Percentiles rank a stretch among this genome's conserved stretches.
Conservation (phyloP, 2,888 invertebrate genomes). For the Lycocerus yunnanus region DNA sequence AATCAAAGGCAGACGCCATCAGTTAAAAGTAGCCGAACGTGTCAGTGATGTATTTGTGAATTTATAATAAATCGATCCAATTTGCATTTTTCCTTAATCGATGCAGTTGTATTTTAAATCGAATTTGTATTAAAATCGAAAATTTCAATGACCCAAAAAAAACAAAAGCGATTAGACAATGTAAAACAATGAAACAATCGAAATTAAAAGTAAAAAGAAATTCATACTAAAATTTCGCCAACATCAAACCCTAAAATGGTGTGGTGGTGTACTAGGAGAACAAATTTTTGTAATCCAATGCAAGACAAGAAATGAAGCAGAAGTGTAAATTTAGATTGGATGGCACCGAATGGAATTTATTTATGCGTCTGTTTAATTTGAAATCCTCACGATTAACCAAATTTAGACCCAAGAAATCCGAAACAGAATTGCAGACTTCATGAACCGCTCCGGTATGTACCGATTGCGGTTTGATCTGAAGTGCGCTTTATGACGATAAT, state of each 20-base stretch:
- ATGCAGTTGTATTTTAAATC: too few species aligned
- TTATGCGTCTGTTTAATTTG: not conserved
- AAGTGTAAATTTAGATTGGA: not conserved
- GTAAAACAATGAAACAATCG: not conserved
- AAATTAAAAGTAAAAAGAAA: not conserved
- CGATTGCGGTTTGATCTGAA: not conserved
- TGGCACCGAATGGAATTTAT: not conserved
- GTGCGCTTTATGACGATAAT: not conserved
- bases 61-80: not conserved
- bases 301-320: not conserved
- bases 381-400: not conserved
- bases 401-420: not conserved
- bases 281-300: not conserved
- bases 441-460: not conserved
- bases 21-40: not conserved
- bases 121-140: not conserved
- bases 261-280: not conserved
- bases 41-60: not conserved
- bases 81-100: not conserved
- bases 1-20: slow-evolving; percentile 2
- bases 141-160: not conserved
- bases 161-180: not conserved
- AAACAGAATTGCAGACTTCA: not conserved
- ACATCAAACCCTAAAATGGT: not conserved
- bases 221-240: not conserved